Base-by-base conservation (phyloP, 2,888 invertebrate genomes). In the Eupithecia subfuscata region DNA sequence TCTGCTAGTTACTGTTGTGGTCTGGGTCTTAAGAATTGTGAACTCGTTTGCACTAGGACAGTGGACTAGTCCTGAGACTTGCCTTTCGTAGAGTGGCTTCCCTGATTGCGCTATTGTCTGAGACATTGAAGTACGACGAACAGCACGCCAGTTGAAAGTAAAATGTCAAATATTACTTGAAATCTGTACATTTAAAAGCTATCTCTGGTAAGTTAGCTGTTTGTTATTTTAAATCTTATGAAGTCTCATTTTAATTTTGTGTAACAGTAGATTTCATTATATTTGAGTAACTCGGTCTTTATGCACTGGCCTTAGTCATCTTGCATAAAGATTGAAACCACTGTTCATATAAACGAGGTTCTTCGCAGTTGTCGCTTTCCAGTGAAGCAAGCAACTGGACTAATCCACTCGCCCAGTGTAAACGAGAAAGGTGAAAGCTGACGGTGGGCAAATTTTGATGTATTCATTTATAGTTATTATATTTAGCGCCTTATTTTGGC, bases 361-460 rank as follows among this genome's bases (percentile, higher is more conserved):
- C 43, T 68, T 43, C 40, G 37, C 11, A 40, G n/a, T 37, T 37
- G 2, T 65, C 9, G 40, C 12, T 68, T 25, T 43, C 25, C 43
- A 45, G 25, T 68, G 25, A 40, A 40, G 48, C 34, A 40, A 25
- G 52, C 8, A 18, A 70, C 69, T 72, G 30, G 74, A 60, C 60
- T 63, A 12, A 68, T 65, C 65, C 7, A 76, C 75, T 77, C 63
- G 70, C 70, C 75, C 30, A 5, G 64, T 75, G 68, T 71, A 67
- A 73, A 65, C 68, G 30, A 37, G 6, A 7, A 70, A 83, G 86
- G 85, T 83, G 70, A 85, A 75, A 85, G 90, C 88, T 87, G 86
- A 84, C 76, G 74, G 82, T 68, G 79, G 84, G 81, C 81, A 81
- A 81, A 81, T 87, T 90, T 89, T 89, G 90, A 84, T 89, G 89